Percentiles rank a stretch among this genome's conserved stretches.
These are phyloP conservation scores for Sterrhoptilus dennistouni DNA, from an alignment of 2,113 vertebrate genomes.

Conservation along the genomic window DNA sequence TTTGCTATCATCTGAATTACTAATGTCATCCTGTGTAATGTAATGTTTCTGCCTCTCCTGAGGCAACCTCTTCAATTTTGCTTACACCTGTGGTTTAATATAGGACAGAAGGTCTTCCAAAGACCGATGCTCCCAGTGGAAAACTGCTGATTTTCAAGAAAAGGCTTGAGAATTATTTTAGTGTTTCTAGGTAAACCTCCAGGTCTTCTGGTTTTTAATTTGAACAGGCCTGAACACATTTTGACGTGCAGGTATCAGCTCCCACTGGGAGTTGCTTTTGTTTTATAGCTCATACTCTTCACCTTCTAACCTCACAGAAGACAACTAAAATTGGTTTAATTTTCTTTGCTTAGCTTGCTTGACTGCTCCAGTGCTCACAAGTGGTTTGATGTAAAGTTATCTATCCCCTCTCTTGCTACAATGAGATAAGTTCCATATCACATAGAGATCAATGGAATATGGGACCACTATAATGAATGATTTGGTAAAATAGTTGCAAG, in stretches of 20 bases:
- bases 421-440: background rate
- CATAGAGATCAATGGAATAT: background rate
- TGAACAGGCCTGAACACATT: background rate
- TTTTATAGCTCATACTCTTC: background rate
- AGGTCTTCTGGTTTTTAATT: conserved; percentile 41
- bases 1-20: conserved; percentile 60
- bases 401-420: background rate
- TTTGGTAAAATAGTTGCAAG: background rate
- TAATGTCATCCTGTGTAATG: conserved; percentile 59
- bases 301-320: background rate
- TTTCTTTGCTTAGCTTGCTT: background rate
- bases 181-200: conserved; percentile 8
- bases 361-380: background rate
- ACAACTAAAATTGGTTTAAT: background rate
- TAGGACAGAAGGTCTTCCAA: conserved; percentile 37
- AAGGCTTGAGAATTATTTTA: conserved; percentile 7
- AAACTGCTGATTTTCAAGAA: conserved; percentile 8
- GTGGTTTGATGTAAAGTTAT: background rate
- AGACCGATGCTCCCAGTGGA: background rate
- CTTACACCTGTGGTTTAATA: conserved; percentile 67
- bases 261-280: background rate
- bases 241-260: background rate
- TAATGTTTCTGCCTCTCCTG: conserved; percentile 45
- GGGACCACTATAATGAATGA: background rate
- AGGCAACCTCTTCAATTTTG: conserved; percentile 44